Conservation (phyloP, 2,113 vertebrate genomes). For the Leiothrix lutea region DNA sequence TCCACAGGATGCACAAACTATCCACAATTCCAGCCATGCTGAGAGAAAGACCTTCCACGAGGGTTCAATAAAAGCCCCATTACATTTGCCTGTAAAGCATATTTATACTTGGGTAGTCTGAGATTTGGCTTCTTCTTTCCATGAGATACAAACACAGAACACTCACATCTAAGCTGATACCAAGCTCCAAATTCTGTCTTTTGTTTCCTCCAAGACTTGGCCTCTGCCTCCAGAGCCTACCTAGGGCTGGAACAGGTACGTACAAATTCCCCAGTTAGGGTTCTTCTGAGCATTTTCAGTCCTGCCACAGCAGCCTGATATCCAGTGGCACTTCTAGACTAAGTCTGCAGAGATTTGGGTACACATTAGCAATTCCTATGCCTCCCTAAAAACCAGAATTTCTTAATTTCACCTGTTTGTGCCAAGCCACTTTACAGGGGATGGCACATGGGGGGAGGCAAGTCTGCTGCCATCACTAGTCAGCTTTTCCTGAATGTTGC, state of each 20-base stretch:
- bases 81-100: neutral
- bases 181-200: neutral
- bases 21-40: accelerated
- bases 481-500: neutral
- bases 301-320: neutral
- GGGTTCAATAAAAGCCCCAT: neutral
- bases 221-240: neutral
- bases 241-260: accelerated
- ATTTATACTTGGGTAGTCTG: neutral
- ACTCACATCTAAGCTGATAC: neutral
- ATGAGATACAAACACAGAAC: neutral
- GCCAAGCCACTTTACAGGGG: neutral
- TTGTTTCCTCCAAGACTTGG: neutral
- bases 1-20: neutral
- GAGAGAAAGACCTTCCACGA: neutral
- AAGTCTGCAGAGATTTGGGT: neutral
- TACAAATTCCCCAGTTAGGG: neutral
- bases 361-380: accelerated
- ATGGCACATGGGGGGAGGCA: accelerated
- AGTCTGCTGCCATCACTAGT: neutral
- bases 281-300: neutral
- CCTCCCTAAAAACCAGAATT: neutral
- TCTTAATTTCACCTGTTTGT: neutral
- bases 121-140: neutral
- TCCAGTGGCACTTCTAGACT: neutral